Evolutionary conservation across 2,113 vertebrate genomes (phyloP), one percentile per base, ranked within the genome.

Genomic region (Pristiophorus japonicus): DNA sequence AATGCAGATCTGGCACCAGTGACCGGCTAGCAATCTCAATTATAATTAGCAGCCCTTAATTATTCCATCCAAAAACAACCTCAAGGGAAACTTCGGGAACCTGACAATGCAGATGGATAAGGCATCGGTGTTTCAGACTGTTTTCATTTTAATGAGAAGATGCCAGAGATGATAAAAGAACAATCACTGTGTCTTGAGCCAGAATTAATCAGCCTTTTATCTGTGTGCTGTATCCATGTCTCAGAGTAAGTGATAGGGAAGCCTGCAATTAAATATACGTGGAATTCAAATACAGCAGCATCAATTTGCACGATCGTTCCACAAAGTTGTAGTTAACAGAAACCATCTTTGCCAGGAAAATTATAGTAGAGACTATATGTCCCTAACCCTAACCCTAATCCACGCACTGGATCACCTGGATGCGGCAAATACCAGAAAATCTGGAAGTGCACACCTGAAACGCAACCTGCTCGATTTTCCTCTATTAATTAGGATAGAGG

Each of bases 181-280:
- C 88, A 91, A 63, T 63, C 14, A 63, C 18, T 38, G 55, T 63
- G 63, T 10, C 62, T 2, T 63, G 88, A 63, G 88, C 16, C 55
- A 91, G 59, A n/a, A 63, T 63, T 63, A 91, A 91, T 63, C 88
- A 38, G 88, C 88, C 88, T 91, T 91, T 63, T n/a, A 63, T 63
- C 88, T 38, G 12, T 81, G 59, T 8, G n/a, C 5, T 3, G 59
- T 91, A 91, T 91, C 88, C 16, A 63, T 91, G 34, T 63, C 34
- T 62, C 88, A 63, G 87, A 59, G 88, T 63, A 91, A 62, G n/a
- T 91, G 88, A 91, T 63, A 91, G 88, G 88, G 59, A 20, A 91
- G 16, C 16, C 34, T 91, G 55, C 55, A 18, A 91, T 91, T 91
- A 91, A 91, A 91, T n/a, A 91, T 18, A 91, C 1, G 59, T 38